Conservation (phyloP, 1,140 invertebrate genomes). For the Oedothorax gibbosus region DNA sequence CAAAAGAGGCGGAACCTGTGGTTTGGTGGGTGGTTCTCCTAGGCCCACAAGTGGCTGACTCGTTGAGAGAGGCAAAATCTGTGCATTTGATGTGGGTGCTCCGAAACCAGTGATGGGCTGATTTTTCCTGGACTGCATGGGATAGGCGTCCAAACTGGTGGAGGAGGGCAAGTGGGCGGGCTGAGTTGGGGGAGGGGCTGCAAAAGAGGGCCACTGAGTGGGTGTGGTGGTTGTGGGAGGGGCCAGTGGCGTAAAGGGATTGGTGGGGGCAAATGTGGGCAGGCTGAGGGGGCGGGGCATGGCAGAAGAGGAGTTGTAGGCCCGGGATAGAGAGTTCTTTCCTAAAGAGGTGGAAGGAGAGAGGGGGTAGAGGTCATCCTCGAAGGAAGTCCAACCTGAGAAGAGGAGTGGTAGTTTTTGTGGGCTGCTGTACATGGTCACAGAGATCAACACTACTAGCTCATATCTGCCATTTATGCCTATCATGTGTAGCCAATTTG, state of each 20-base stretch:
- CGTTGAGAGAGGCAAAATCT: neutral
- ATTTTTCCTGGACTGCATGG: slow-evolving; percentile 17
- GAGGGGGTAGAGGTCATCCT: slow-evolving; percentile 62
- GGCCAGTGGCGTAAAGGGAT: slow-evolving; percentile 52
- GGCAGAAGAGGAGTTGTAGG: slow-evolving; percentile 8
- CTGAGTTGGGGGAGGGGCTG: slow-evolving; percentile 9
- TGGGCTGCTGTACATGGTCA: neutral
- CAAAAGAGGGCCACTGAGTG: slow-evolving; percentile 61
- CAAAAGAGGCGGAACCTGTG: neutral
- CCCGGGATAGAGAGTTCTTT: slow-evolving; percentile 59
- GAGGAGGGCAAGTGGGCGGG: slow-evolving; percentile 24
- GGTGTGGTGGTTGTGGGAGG: slow-evolving; percentile 37
- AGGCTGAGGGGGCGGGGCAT: slow-evolving; percentile 60
- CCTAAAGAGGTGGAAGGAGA: slow-evolving; percentile 56
- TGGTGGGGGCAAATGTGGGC: slow-evolving; percentile 60
- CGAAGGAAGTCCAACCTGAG: slow-evolving; percentile 62
- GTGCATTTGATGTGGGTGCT: neutral
- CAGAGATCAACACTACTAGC: no score
- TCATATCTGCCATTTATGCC: no score
- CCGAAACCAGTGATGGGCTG: slow-evolving; percentile 2
- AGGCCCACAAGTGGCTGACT: no score
- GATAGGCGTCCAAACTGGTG: slow-evolving; percentile 45
- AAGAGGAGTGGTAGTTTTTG: slow-evolving; percentile 27
- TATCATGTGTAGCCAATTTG: no score
- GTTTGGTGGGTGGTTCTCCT: neutral